Percentiles rank a stretch among this genome's conserved stretches.
phyloP scores from a whole-genome alignment of 1,140 invertebrate genomes.

The Dinothrombium tinctorium region DNA sequence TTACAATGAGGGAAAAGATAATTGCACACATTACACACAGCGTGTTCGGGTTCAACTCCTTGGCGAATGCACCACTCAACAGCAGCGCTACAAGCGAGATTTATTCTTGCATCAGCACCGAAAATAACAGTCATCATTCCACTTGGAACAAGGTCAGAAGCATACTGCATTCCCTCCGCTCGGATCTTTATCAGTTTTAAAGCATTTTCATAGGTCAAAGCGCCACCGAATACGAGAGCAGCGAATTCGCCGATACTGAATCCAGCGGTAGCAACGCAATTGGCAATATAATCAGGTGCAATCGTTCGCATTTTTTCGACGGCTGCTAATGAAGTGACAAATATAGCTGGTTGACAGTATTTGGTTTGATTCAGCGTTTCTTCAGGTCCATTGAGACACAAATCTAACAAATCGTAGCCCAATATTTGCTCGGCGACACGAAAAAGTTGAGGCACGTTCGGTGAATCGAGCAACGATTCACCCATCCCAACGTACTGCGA shows the following conservation, averaged over 20 bases:
- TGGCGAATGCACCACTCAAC: constrained; percentile 44
- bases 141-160: constrained; percentile 39
- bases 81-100: constrained; percentile 37
- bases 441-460: constrained; percentile 53
- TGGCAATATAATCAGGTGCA: constrained; percentile 34
- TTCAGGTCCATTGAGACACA: constrained; percentile 65
- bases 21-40: constrained; percentile 58
- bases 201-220: constrained; percentile 58
- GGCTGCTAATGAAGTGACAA: constrained; percentile 68
- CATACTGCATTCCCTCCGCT: constrained; percentile 63
- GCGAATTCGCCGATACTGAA: constrained; percentile 89
- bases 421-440: constrained; percentile 59
- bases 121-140: constrained; percentile 55
- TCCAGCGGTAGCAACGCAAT: constrained; percentile 57
- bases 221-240: constrained; percentile 64
- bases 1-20: constrained; percentile 69
- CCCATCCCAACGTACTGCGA: constrained; percentile 71
- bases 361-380: constrained; percentile 49
- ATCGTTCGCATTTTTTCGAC: constrained; percentile 39
- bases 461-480: constrained; percentile 41
- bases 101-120: constrained; percentile 28
- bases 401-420: constrained; percentile 55
- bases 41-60: constrained; percentile 31
- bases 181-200: constrained; percentile 42
- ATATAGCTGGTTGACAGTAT: constrained; percentile 62